Base-by-base conservation (phyloP, 2,888 invertebrate species). In the Fabriciana adippe region DNA sequence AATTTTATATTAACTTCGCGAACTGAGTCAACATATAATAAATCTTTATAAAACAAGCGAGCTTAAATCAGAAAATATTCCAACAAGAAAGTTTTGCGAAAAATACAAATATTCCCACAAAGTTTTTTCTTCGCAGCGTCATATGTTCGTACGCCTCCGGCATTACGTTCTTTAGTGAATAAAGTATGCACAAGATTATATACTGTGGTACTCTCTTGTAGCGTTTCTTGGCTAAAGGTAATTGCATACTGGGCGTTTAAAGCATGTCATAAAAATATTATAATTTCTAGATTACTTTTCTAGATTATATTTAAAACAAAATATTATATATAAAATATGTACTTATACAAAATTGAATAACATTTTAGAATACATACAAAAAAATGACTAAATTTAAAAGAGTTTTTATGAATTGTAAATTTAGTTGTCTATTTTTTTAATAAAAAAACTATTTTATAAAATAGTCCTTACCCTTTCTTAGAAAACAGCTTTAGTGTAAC, bases 171-270 rank as follows among this genome's bases (percentile, higher is more conserved):
- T 67, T 69, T 67, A 67, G 67, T 60, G 60, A 69, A 69, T 69
- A 69, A 67, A 71, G 63, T 67, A 69, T 71, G 67, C 65, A 71
- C 61, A 69, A 63, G 65, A 65, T 54, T 67, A 63, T 41, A 41
- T 69, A 57, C 53, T 67, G 69, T 65, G 69, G 16, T 67, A 66
- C 65, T 67, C 59, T 69, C 55, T 66, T 55, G 54, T 67, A 55
- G 59, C 50, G 55, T 18, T 62, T 50, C 61, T 65, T 21, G 18
- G 35, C 16, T 55, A 57, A 65, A 57, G 68, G 45, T 14, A 18
- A n/a, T 61, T 47, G 14, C 60, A 64, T 26, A 68, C 50, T 14
- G 54, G 8, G 51, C 48, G 21, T 47, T 57, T 47, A 1, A 21
- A 5, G 3, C 41, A n/a, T 14, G 14, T 2, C 45, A 3, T 18